These are phyloP conservation scores for Enteromius fasciolatus DNA, from an alignment of 2,797 vertebrate species.

Conservation along the genomic window DNA sequence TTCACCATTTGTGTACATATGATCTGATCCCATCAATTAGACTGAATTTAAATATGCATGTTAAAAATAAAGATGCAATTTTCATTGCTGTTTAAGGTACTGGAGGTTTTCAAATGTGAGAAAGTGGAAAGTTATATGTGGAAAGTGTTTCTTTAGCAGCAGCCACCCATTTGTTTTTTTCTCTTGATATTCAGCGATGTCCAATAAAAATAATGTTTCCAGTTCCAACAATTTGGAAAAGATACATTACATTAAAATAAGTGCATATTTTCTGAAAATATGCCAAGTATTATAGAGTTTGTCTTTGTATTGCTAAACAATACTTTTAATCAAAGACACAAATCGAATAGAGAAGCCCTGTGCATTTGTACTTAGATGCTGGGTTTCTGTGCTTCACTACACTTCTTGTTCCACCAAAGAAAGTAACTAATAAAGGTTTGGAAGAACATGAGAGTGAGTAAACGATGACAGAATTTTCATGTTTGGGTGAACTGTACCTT, in stretches of 20 bases:
- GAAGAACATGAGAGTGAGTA: neutral
- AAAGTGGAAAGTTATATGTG: no score
- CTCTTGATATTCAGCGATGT: neutral
- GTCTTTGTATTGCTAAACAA: neutral
- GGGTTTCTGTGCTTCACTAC: neutral
- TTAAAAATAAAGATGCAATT: neutral
- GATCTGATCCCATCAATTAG: neutral
- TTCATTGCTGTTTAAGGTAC: neutral
- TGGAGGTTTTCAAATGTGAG: neutral
- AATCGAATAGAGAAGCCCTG: neutral
- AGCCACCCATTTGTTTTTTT: neutral
- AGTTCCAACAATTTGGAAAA: neutral
- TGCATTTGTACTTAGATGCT: neutral
- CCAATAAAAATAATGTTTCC: neutral
- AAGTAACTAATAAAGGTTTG: neutral
- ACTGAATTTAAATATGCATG: neutral
- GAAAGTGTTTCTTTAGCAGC: neutral
- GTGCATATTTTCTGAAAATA: neutral
- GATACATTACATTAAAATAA: neutral
- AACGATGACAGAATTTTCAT: slow-evolving; percentile 1
- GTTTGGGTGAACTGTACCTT: neutral
- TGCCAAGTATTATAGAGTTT: neutral
- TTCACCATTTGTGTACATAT: neutral
- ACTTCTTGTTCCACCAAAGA: neutral
- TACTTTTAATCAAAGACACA: neutral